phyloP scores from a whole-genome alignment of 2,797 vertebrate species.

The Thamnophis elegans region DNA sequence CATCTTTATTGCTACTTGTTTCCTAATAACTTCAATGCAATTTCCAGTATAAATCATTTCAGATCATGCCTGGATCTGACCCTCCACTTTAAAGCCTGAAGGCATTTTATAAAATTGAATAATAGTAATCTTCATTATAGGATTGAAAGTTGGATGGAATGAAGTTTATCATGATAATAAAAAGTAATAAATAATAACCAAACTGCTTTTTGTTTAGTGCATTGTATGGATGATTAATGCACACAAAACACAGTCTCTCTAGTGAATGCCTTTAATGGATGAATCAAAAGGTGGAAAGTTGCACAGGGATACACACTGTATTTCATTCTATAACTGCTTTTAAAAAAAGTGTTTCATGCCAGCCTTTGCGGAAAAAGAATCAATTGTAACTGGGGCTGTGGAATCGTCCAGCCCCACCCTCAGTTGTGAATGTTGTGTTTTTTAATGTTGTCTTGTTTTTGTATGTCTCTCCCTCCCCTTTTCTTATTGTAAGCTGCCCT shows the following conservation, averaged over 20 bases:
- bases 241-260: neutral
- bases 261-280: conserved; percentile 8
- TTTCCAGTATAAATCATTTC: conserved; percentile 50
- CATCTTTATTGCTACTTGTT: conserved; percentile 58
- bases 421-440: no score
- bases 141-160: neutral
- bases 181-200: neutral
- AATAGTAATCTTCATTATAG: neutral
- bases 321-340: conserved; percentile 20
- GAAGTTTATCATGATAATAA: neutral
- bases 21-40: conserved; percentile 54
- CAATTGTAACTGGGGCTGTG: no score
- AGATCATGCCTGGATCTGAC: neutral
- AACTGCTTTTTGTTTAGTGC: neutral
- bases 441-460: no score
- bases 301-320: conserved; percentile 33
- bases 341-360: conserved; percentile 50
- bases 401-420: no score
- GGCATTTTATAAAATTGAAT: conserved; percentile 1
- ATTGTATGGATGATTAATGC: neutral
- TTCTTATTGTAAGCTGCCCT: no score
- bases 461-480: no score
- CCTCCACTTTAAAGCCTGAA: neutral
- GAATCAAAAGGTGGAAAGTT: conserved; percentile 28
- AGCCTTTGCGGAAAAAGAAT: conserved; percentile 43